Conservation (phyloP, 2,888 invertebrate species). For the Tipula confusa region DNA sequence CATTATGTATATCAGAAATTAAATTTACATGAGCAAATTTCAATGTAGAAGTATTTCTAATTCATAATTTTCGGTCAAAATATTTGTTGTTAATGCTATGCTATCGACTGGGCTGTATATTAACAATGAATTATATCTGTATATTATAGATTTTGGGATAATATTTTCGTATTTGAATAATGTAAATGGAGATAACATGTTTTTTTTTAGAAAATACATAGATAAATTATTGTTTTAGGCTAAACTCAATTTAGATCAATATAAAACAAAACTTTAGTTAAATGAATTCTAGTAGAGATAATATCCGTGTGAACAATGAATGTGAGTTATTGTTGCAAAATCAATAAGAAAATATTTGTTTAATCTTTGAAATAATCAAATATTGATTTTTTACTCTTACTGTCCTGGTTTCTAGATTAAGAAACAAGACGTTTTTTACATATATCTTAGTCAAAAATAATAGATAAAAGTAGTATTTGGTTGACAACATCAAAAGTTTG, state of each 20-base stretch:
- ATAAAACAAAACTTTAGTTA: too few species aligned
- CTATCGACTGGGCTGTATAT: background rate
- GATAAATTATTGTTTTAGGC: background rate
- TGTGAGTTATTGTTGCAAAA: too few species aligned
- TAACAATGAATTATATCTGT: background rate
- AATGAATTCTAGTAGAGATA: too few species aligned
- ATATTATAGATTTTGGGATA: background rate
- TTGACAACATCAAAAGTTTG: too few species aligned
- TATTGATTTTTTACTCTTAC: too few species aligned
- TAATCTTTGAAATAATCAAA: too few species aligned
- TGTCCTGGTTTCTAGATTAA: too few species aligned
- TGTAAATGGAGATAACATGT: background rate
- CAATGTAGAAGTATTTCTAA: background rate
- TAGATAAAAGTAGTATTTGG: too few species aligned
- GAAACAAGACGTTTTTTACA: too few species aligned
- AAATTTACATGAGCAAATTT: background rate
- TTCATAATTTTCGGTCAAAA: background rate
- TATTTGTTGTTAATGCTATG: background rate
- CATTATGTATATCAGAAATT: background rate
- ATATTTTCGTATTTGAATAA: background rate
- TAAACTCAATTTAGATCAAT: background rate
- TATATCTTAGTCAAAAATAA: too few species aligned
- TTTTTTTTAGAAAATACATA: background rate
- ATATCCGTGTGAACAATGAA: too few species aligned
- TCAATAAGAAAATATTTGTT: too few species aligned